Conservation (phyloP, 2,797 vertebrate genomes). For the Chrosomus eos region DNA sequence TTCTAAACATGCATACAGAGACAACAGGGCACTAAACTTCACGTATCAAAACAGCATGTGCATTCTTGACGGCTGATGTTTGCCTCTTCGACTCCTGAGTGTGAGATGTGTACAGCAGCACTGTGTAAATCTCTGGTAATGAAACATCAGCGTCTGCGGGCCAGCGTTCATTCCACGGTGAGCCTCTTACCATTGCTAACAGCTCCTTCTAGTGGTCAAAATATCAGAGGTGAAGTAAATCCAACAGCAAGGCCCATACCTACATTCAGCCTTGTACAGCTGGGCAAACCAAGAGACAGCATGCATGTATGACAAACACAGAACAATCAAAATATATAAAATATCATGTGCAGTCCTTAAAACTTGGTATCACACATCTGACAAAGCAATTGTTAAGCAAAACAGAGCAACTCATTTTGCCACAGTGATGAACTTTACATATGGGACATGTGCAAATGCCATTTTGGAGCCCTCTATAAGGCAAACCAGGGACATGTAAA, state of each 20-base stretch:
- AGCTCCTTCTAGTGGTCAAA: slow-evolving; percentile 78
- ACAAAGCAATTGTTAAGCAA: slow-evolving; percentile 26
- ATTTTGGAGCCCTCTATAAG: slow-evolving; percentile 63
- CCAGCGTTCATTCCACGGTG: slow-evolving; percentile 7
- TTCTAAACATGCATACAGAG: neutral
- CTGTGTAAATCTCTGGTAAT: slow-evolving; percentile 22
- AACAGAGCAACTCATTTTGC: slow-evolving; percentile 50
- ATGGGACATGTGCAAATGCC: slow-evolving; percentile 67
- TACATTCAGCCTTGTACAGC: slow-evolving; percentile 20
- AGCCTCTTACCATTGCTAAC: slow-evolving; percentile 72
- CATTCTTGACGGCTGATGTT: slow-evolving; percentile 16
- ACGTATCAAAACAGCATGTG: slow-evolving; percentile 8
- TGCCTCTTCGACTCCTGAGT: neutral
- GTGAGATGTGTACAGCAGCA: slow-evolving; percentile 26
- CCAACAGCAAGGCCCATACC: neutral
- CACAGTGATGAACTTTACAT: slow-evolving; percentile 60
- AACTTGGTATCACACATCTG: slow-evolving; percentile 15
- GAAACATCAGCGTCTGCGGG: slow-evolving; percentile 24
- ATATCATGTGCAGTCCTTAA: slow-evolving; percentile 7
- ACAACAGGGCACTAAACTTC: neutral
- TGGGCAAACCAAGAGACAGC: slow-evolving; percentile 40
- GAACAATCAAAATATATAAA: slow-evolving; percentile 40
- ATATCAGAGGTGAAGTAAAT: neutral
- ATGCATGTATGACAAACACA: slow-evolving; percentile 44
- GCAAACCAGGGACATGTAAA: slow-evolving; percentile 45